Conservation (phyloP, 2,113 vertebrate species). For the Leptodactylus fuscus region DNA sequence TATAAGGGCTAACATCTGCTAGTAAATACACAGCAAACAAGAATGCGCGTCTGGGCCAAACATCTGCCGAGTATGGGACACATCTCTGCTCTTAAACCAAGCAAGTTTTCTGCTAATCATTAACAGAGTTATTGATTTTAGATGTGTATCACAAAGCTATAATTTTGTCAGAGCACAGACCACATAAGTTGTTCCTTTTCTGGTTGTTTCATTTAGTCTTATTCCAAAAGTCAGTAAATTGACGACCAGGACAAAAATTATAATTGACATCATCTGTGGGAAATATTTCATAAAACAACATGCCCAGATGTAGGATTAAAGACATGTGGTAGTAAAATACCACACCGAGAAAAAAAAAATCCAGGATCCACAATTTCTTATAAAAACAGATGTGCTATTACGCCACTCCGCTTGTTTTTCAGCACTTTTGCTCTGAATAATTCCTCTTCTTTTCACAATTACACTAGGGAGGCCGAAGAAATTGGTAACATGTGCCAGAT, state of each 20-base stretch:
- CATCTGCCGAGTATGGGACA: slow-evolving; percentile 85
- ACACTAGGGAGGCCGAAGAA: slow-evolving; percentile 81
- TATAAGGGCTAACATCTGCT: slow-evolving; percentile 84
- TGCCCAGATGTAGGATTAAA: slow-evolving; percentile 91
- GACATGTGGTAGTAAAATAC: slow-evolving; percentile 92
- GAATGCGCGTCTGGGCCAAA: slow-evolving; percentile 82
- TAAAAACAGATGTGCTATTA: slow-evolving; percentile 88
- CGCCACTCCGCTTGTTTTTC: slow-evolving; percentile 82
- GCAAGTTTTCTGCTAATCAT: slow-evolving; percentile 88
- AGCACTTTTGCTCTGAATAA: slow-evolving; percentile 75
- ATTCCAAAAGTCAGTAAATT: slow-evolving; percentile 89
- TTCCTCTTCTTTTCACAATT: slow-evolving; percentile 70
- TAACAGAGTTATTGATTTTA: slow-evolving; percentile 91
- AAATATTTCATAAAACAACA: slow-evolving; percentile 96
- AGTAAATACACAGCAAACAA: slow-evolving; percentile 89
- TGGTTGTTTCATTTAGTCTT: slow-evolving; percentile 90
- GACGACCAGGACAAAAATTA: slow-evolving; percentile 89
- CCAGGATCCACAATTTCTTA: slow-evolving; percentile 88
- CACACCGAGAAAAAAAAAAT: slow-evolving; percentile 83
- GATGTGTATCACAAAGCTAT: slow-evolving; percentile 89
- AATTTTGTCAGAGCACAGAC: slow-evolving; percentile 87
- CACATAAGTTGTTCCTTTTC: slow-evolving; percentile 91
- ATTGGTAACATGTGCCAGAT: slow-evolving; percentile 84
- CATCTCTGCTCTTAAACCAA: slow-evolving; percentile 86
- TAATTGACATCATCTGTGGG: slow-evolving; percentile 93